phyloP scores from a whole-genome alignment of 2,888 invertebrate species.

The Tyria jacobaeae region DNA sequence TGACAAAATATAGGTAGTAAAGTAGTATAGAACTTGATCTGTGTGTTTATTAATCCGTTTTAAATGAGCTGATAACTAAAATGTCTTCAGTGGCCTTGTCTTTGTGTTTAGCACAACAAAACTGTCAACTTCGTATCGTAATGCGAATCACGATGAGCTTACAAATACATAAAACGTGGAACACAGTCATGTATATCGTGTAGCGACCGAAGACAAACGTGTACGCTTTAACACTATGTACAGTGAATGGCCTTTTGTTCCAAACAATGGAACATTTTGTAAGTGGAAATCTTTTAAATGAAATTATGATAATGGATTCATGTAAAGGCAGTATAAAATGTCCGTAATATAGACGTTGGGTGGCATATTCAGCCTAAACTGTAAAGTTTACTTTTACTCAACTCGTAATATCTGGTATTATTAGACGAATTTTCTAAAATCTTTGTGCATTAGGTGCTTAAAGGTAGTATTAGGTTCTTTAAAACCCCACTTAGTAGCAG shows the following conservation, averaged over 20 bases:
- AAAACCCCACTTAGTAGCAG: too few species aligned
- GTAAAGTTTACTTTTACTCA: neutral
- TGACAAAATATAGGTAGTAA: constrained; percentile 6
- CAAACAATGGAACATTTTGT: constrained; percentile 57
- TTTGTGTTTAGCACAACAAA: constrained; percentile 2
- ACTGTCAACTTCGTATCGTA: constrained; percentile 30
- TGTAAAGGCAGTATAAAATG: neutral
- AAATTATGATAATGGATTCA: constrained; percentile 29
- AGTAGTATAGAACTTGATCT: too few species aligned
- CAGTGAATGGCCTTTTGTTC: constrained; percentile 62
- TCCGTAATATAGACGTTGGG: neutral
- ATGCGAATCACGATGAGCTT: constrained; percentile 23
- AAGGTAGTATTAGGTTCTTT: too few species aligned
- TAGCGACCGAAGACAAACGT: constrained; percentile 33
- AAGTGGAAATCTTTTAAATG: constrained; percentile 43
- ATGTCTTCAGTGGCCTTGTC: neutral
- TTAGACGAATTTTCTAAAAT: neutral
- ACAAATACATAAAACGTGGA: constrained; percentile 40
- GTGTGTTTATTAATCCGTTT: neutral
- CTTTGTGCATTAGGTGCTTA: too few species aligned
- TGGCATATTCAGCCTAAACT: neutral
- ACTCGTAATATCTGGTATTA: neutral
- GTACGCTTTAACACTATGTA: constrained; percentile 36
- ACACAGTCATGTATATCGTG: constrained; percentile 37
- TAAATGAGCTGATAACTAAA: neutral